These are phyloP conservation scores for Micrastur ruficollis DNA, from an alignment of 2,797 vertebrate genomes.

Conservation along the genomic window DNA sequence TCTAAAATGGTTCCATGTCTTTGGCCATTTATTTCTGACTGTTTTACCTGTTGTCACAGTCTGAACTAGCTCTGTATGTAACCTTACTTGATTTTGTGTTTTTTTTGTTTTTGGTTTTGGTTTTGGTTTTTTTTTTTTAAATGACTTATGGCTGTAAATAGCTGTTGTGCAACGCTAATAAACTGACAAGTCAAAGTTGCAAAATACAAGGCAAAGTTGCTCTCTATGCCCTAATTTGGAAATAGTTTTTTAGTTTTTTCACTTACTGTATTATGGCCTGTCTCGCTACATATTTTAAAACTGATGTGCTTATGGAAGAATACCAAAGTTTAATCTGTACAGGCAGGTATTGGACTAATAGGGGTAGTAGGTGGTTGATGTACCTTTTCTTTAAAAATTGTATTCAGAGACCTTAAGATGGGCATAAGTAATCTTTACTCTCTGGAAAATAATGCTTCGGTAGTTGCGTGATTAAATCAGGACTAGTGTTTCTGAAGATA, in stretches of 20 bases:
- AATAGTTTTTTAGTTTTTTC: background rate
- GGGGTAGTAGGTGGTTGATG: background rate
- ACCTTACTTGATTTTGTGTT: background rate
- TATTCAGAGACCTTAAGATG: background rate
- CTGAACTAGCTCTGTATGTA: background rate
- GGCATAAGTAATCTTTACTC: background rate
- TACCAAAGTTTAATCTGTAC: background rate
- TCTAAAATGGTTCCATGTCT: background rate
- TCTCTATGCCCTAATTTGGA: slow-evolving; percentile 47
- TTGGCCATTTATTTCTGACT: background rate
- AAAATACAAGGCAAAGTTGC: background rate
- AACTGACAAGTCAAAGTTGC: background rate
- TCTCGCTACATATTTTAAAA: background rate
- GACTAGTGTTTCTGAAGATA: background rate
- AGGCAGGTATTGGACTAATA: background rate
- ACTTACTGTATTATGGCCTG: background rate
- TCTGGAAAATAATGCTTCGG: background rate
- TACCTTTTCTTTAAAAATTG: background rate
- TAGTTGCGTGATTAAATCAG: background rate
- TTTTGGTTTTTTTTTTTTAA: background rate
- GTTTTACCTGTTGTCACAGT: background rate
- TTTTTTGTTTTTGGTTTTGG: too few relatives aligned
- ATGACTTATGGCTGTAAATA: background rate
- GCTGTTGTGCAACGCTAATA: background rate
- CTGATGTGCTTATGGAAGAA: background rate